A percentile compares a stretch with the other conserved stretches of the same genome.
These are phyloP conservation scores for Tinea semifulvella DNA, from an alignment of 2,888 invertebrate genomes.

Conservation along the genomic window DNA sequence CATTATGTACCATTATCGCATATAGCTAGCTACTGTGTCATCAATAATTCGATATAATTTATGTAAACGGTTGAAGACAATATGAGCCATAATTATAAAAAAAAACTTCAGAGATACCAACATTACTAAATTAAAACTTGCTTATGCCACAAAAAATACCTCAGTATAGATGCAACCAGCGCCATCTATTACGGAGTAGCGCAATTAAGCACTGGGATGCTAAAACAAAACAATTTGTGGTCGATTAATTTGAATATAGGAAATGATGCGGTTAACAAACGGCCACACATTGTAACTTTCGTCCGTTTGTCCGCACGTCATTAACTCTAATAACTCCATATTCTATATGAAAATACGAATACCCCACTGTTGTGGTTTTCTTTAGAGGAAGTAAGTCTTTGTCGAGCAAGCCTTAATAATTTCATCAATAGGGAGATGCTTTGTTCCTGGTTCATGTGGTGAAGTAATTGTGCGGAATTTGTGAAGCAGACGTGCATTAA, in stretches of 20 bases:
- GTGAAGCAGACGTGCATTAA: slow-evolving; percentile 8
- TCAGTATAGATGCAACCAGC: too few relatives aligned
- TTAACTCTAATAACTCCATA: slow-evolving; percentile 59
- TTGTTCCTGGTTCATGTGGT: slow-evolving; percentile 41
- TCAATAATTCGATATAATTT: slow-evolving; percentile 5
- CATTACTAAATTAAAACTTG: too few relatives aligned
- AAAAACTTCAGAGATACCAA: too few relatives aligned
- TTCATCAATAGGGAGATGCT: slow-evolving; percentile 44
- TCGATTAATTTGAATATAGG: slow-evolving; percentile 5
- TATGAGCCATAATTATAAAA: too few relatives aligned
- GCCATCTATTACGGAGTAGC: too few relatives aligned
- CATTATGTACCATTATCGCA: slow-evolving; percentile 41
- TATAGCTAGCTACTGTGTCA: slow-evolving; percentile 26
- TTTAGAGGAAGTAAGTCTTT: slow-evolving; percentile 36
- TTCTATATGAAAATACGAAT: slow-evolving; percentile 24
- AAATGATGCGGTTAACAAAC: slow-evolving; percentile 9
- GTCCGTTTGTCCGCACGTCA: slow-evolving; percentile 37
- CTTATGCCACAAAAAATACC: too few relatives aligned
- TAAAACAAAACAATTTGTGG: slow-evolving; percentile 11
- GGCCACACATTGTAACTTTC: slow-evolving; percentile 16
- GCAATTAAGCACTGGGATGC: not conserved
- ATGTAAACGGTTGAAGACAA: too few relatives aligned
- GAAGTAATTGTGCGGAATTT: not conserved
- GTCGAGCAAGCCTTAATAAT: slow-evolving; percentile 38
- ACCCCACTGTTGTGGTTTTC: slow-evolving; percentile 44